Evolutionary conservation across 2,113 vertebrate species (phyloP).

Genomic region (Charadrius vociferus): DNA sequence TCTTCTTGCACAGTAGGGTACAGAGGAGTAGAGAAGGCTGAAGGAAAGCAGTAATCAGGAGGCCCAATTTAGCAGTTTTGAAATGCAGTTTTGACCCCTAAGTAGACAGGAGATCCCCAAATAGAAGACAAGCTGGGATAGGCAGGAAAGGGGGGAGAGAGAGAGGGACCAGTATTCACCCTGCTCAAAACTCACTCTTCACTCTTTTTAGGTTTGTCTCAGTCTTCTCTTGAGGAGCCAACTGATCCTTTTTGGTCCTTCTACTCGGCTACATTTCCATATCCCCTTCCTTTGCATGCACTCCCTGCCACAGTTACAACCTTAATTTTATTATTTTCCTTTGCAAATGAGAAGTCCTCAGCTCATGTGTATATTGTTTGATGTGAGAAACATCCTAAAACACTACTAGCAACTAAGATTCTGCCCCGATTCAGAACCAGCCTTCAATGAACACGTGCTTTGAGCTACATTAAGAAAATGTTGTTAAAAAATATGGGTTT

Average conservation of each 20-base stretch:
- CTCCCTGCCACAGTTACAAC: background rate
- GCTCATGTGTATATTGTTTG: background rate
- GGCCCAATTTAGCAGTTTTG: background rate
- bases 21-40: background rate
- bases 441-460: background rate
- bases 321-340: background rate
- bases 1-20: background rate
- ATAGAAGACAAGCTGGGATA: background rate
- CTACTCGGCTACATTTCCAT: background rate
- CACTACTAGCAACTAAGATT: background rate
- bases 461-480: background rate
- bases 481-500: fast-evolving
- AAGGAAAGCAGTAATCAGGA: background rate
- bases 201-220: background rate
- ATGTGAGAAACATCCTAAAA: background rate
- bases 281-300: background rate
- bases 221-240: background rate
- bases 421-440: background rate
- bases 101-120: background rate
- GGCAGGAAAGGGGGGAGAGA: background rate
- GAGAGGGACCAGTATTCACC: background rate
- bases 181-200: background rate
- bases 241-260: background rate
- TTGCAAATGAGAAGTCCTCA: background rate
- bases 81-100: background rate